Percentiles rank a stretch among this genome's conserved stretches.
Evolutionary conservation across 2,888 invertebrate species (phyloP).

Genomic region (Sinelater perroti): DNA sequence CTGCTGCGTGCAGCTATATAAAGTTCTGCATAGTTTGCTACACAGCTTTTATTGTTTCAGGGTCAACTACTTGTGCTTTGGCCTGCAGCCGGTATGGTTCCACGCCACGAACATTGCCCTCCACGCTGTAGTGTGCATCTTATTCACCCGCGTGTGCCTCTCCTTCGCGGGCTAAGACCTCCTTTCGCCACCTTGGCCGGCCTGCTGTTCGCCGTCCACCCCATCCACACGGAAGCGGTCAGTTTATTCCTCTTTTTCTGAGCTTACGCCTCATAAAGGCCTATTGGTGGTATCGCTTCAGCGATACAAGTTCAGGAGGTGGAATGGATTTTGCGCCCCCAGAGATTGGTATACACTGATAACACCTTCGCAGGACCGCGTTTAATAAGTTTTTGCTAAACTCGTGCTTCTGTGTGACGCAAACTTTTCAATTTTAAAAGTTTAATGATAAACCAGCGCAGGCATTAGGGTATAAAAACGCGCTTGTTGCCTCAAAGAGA

Average conservation of each 20-base stretch:
- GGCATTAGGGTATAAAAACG: constrained; percentile 17
- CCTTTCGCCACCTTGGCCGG: constrained; percentile 78
- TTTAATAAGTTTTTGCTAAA: constrained; percentile 32
- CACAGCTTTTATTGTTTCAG: constrained; percentile 65
- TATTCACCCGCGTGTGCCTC: constrained; percentile 75
- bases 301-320: constrained; percentile 18
- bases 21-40: too few relatives aligned
- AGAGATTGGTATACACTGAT: constrained; percentile 18
- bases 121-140: constrained; percentile 77
- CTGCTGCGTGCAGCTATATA: too few relatives aligned
- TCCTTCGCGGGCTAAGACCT: constrained; percentile 74
- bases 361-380: constrained; percentile 11
- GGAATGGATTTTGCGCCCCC: constrained; percentile 13
- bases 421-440: constrained; percentile 16
- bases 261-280: constrained; percentile 44
- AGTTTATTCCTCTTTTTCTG: constrained; percentile 60
- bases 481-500: constrained; percentile 1
- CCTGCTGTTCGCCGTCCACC: constrained; percentile 84
- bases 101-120: constrained; percentile 81
- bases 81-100: constrained; percentile 79
- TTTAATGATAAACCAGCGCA: constrained; percentile 12
- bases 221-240: constrained; percentile 90
- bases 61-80: constrained; percentile 77
- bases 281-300: constrained; percentile 42
- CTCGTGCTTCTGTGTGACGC: constrained; percentile 2